Base-by-base conservation (phyloP, 2,113 vertebrate genomes). In the Suncus etruscus region DNA sequence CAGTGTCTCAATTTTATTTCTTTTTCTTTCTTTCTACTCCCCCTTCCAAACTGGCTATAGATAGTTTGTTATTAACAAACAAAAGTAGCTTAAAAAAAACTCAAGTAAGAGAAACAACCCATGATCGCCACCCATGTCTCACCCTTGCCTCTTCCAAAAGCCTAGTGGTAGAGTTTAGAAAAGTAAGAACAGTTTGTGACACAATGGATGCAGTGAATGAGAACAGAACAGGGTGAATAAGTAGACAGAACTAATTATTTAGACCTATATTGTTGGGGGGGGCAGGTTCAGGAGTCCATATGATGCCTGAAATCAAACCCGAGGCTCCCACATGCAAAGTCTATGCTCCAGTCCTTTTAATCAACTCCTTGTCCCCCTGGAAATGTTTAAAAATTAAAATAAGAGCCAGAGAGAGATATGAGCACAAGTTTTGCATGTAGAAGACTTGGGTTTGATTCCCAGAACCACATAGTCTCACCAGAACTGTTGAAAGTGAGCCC, bases 21-120 rank as follows among this genome's bases (percentile, higher is more conserved):
- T n/a, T 69, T 11, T 72, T 88, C 22, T 25, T 50, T 76, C 80
- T 58, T 65, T 73, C 12, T 29, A 32, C 58, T 0, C 22, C 39
- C 32, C 70, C 69, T 29, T 66, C 31, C 9, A n/a, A 1, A 74
- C 58, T 74, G 27, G 6, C 47, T 73, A 2, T 65, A 61, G 14
- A 8, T 47, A 45, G 39, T 74, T 80, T 95, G 10, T 54, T 51
- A 77, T 69, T 27, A 95, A 65, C n/a, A 90, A 48, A 22, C 14
- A n/a, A 91, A 89, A 73, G 47, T 76, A 86, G 1, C 68, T 72
- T 89, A 11, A 83, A 18, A 54, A 66, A 77, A 45, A 79, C 16
- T 0, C n/a, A 88, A 22, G 24, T 29, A 65, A 86, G 15, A 77
- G 25, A 76, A 89, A 50, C 74, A 24, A 63, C 39, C 24, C 22